These are phyloP conservation scores for Spheniscus humboldti DNA, from an alignment of 2,797 vertebrate genomes.

Conservation along the genomic window DNA sequence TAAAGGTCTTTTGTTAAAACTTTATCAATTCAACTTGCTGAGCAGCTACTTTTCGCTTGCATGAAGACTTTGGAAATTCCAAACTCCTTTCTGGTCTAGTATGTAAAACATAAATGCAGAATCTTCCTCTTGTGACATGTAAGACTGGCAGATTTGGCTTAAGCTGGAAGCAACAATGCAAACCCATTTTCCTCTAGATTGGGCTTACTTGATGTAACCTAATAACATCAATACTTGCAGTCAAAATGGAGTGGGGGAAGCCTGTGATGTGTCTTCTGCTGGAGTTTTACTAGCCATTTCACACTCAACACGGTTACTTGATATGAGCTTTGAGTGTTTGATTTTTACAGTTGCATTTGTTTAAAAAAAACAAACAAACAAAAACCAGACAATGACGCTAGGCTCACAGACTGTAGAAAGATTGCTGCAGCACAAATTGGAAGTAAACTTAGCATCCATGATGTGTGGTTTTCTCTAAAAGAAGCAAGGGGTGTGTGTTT, in stretches of 20 bases:
- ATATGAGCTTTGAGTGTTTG: not conserved
- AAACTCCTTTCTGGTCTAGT: not conserved
- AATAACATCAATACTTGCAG: not conserved
- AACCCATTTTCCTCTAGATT: not conserved
- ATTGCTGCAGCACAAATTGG: not conserved
- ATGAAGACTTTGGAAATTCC: not conserved
- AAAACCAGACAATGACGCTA: too few species aligned
- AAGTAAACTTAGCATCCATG: not conserved
- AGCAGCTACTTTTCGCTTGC: not conserved
- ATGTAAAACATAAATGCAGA: not conserved
- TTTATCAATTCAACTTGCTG: not conserved
- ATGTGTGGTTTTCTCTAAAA: not conserved
- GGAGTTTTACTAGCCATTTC: not conserved
- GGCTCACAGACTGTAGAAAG: not conserved
- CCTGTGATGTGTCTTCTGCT: not conserved
- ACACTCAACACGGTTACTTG: not conserved
- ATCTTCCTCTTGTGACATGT: not conserved
- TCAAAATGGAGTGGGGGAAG: not conserved
- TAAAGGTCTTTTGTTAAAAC: not conserved
- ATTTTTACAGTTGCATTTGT: not conserved
- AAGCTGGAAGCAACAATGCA: not conserved
- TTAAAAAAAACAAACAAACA: not conserved
- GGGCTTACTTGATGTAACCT: not conserved
- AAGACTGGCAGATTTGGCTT: not conserved
- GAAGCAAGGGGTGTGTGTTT: not conserved